A percentile compares a stretch with the other conserved stretches of the same genome.
Conservation (phyloP, 1,140 invertebrate species). For the Drosophila pachea region DNA sequence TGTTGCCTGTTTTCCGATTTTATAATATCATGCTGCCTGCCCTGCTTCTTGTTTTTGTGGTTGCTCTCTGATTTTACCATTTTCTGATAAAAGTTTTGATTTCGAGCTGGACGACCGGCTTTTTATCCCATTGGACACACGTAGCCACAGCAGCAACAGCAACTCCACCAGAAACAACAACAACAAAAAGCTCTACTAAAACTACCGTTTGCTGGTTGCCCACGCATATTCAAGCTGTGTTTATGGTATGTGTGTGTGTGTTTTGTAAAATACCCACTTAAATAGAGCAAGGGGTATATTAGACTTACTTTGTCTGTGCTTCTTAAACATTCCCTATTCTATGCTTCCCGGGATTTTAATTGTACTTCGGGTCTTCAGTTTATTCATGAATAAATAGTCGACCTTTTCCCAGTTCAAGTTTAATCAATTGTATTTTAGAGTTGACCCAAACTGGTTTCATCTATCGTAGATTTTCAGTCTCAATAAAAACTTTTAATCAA, state of each 20-base stretch:
- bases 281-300: too few relatives aligned
- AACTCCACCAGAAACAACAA: constrained; percentile 3
- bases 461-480: too few relatives aligned
- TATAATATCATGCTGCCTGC: neutral
- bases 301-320: too few relatives aligned
- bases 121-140: constrained; percentile 21
- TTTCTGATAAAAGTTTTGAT: constrained; percentile 11
- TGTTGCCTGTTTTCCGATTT: neutral
- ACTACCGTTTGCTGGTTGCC: constrained; percentile 10
- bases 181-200: neutral
- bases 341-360: too few relatives aligned
- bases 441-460: too few relatives aligned
- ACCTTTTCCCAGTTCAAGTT: too few relatives aligned
- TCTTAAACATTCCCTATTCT: neutral
- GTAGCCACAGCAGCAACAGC: neutral
- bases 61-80: constrained; percentile 9
- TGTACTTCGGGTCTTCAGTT: too few relatives aligned
- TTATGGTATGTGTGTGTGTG: neutral
- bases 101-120: constrained; percentile 20
- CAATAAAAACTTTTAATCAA: too few relatives aligned
- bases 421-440: too few relatives aligned
- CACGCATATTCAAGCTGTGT: constrained; percentile 7
- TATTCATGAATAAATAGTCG: too few relatives aligned
- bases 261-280: constrained; percentile 7
- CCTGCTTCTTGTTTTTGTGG: constrained; percentile 9